Evolutionary conservation across 2,113 vertebrate genomes (phyloP).

Genomic region (Lota lota): DNA sequence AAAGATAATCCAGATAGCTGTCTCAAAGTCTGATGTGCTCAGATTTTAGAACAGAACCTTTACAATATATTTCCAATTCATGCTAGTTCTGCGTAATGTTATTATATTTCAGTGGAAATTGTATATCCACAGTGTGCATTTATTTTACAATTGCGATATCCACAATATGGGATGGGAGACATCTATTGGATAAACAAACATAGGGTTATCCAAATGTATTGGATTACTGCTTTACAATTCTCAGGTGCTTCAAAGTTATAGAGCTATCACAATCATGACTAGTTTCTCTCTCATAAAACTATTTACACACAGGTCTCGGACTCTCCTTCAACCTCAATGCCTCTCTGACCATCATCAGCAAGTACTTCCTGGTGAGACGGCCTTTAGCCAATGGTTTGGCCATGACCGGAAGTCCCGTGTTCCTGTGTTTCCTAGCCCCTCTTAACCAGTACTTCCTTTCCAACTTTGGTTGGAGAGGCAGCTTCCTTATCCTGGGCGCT

Average conservation of each 20-base stretch:
- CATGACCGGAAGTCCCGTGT: conserved; percentile 81
- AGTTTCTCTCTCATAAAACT: conserved; percentile 14
- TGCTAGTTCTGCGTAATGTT: too few species aligned
- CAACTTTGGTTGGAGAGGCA: conserved; percentile 81
- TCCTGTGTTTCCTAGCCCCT: conserved; percentile 76
- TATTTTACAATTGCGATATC: conserved; percentile 39
- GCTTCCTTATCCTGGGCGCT: conserved; percentile 79
- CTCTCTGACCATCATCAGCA: conserved; percentile 83
- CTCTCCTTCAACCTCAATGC: conserved; percentile 84
- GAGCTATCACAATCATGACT: conserved; percentile 14
- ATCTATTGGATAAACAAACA: too few species aligned
- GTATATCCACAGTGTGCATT: conserved; percentile 63
- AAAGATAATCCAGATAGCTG: too few species aligned
- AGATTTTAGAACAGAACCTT: too few species aligned
- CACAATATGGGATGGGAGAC: too few species aligned
- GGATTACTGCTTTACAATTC: too few species aligned
- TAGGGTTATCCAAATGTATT: too few species aligned
- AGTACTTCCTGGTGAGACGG: conserved; percentile 79
- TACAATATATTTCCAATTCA: too few species aligned
- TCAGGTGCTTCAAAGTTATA: too few species aligned
- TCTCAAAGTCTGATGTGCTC: too few species aligned
- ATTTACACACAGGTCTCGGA: conserved; percentile 70
- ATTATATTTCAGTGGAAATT: conserved; percentile 37
- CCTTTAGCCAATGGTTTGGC: conserved; percentile 78
- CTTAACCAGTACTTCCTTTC: conserved; percentile 77